phyloP scores from a whole-genome alignment of 2,113 vertebrate genomes.

The Rhadina sibilatrix region DNA sequence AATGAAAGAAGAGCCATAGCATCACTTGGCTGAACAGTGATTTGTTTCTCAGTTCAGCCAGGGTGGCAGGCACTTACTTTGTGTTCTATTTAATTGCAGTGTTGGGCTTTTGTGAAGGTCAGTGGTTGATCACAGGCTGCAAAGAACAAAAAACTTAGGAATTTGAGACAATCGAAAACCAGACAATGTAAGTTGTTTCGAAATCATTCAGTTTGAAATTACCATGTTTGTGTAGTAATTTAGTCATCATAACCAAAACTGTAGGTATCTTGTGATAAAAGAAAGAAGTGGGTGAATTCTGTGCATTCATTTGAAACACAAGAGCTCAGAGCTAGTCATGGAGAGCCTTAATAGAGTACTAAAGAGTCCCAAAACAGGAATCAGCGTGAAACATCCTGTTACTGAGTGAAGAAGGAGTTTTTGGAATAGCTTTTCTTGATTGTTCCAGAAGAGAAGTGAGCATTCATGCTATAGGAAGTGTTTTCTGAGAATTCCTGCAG shows the following conservation, averaged over 20 bases:
- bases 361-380: background rate
- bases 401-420: background rate
- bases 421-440: background rate
- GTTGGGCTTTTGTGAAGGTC: background rate
- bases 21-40: background rate
- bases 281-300: background rate
- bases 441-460: background rate
- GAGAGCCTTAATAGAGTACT: background rate
- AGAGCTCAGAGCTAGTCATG: background rate
- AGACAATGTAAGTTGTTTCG: background rate
- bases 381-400: background rate
- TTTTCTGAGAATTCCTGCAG: constrained; percentile 26
- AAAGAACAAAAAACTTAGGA: background rate
- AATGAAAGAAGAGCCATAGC: background rate
- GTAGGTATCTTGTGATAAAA: background rate
- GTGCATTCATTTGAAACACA: background rate
- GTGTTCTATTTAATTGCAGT: background rate
- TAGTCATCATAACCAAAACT: background rate
- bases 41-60: background rate
- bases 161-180: background rate
- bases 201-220: background rate
- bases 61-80: background rate
- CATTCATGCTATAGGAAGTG: background rate
- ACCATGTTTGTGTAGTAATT: background rate
- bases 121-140: background rate